Conservation (phyloP, 35 echinoderm and acorn worm genomes). For the Holothuria glaberrima region DNA sequence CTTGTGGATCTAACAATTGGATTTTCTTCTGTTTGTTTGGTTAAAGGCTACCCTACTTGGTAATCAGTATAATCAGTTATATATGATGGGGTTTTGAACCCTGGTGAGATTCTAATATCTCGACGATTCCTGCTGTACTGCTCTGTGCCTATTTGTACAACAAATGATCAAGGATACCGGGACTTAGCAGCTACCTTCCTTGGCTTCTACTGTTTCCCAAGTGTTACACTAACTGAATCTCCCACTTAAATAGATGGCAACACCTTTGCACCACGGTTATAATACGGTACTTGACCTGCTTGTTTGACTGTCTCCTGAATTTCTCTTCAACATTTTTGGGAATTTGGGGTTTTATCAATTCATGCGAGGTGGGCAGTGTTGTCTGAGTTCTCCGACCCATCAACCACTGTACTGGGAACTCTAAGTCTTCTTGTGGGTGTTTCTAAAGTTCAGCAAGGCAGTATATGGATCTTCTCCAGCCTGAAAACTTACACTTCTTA, state of each 20-base stretch:
- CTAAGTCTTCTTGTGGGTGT: slow-evolving; percentile 14
- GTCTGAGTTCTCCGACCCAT: slow-evolving; percentile 30
- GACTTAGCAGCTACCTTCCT: neutral
- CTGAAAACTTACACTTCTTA: slow-evolving; percentile 22
- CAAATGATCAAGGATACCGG: neutral
- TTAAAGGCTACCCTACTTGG: neutral
- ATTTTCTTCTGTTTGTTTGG: neutral
- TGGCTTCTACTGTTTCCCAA: neutral
- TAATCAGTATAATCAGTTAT: neutral
- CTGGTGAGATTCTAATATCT: neutral
- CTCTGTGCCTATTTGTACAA: neutral
- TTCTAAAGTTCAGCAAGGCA: slow-evolving; percentile 38
- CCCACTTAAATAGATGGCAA: neutral
- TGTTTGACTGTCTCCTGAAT: neutral
- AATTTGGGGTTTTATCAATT: neutral
- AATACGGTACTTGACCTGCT: neutral
- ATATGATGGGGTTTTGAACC: neutral
- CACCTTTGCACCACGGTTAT: neutral
- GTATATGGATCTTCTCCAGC: slow-evolving; percentile 56
- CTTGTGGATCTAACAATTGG: neutral
- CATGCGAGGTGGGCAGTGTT: slow-evolving; percentile 5
- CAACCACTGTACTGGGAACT: slow-evolving; percentile 9
- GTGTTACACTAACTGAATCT: no score
- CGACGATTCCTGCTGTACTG: neutral
- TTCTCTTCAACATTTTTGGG: neutral